Conservation (phyloP, 2,888 invertebrate genomes). For the Heliconius aoede region DNA sequence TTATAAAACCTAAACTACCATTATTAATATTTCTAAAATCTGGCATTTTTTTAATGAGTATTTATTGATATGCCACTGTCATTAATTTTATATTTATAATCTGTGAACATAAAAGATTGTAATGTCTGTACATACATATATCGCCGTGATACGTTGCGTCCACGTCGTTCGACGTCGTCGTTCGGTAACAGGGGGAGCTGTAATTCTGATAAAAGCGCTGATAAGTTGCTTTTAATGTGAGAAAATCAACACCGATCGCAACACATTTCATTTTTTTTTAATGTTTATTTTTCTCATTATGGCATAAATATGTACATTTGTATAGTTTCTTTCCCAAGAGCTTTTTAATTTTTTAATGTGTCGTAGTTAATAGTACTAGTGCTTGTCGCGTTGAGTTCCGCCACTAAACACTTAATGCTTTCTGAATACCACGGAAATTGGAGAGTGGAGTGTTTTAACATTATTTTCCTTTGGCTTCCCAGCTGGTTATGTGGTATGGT, state of each 20-base stretch:
- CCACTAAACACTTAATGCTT: too few relatives aligned
- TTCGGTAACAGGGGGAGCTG: constrained; percentile 52
- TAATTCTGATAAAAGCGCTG: constrained; percentile 58
- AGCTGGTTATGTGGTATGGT: too few relatives aligned
- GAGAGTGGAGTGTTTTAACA: too few relatives aligned
- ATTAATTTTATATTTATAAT: constrained; percentile 14
- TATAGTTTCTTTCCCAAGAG: neutral
- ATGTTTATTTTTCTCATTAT: constrained; percentile 17
- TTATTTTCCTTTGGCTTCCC: too few relatives aligned
- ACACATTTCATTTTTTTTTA: constrained; percentile 18
- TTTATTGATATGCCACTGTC: neutral
- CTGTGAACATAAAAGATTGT: constrained; percentile 47
- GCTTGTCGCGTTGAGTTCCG: too few relatives aligned
- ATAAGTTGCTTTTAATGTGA: constrained; percentile 64
- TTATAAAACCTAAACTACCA: neutral
- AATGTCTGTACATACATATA: constrained; percentile 48
- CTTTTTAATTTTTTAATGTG: neutral
- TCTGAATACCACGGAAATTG: too few relatives aligned
- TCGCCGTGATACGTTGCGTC: constrained; percentile 55
- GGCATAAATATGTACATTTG: neutral
- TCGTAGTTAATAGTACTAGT: neutral
- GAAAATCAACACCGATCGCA: constrained; percentile 54
- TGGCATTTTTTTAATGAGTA: neutral
- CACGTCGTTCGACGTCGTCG: too few relatives aligned
- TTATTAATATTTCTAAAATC: neutral